These are phyloP conservation scores for Vespertilio murinus DNA, from an alignment of 2,797 vertebrate species.

Conservation along the genomic window DNA sequence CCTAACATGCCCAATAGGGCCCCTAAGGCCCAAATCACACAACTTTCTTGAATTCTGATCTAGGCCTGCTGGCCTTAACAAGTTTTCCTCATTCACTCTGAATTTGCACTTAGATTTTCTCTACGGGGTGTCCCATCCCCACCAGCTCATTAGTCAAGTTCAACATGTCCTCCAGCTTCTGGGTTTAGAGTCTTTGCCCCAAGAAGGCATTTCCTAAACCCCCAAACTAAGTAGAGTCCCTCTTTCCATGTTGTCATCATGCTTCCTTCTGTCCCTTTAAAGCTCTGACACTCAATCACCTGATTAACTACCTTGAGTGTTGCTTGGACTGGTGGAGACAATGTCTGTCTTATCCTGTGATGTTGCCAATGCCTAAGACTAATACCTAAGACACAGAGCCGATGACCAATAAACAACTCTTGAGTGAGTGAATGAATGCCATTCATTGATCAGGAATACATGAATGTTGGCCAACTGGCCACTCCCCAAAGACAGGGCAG, in stretches of 20 bases:
- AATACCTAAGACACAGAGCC: not conserved
- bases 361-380: not conserved
- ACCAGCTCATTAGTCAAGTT: fast-evolving
- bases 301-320: too few relatives aligned
- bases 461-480: not conserved
- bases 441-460: fast-evolving
- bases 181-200: not conserved
- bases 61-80: fast-evolving
- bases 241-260: not conserved
- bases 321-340: not conserved
- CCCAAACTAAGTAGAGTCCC: fast-evolving
- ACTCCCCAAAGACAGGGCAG: fast-evolving
- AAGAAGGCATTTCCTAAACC: not conserved
- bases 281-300: not conserved
- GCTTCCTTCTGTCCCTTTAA: fast-evolving
- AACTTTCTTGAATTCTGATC: not conserved
- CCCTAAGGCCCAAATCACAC: fast-evolving
- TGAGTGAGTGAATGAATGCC: not conserved
- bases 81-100: not conserved
- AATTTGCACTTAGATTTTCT: not conserved
- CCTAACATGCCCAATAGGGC: fast-evolving
- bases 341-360: not conserved
- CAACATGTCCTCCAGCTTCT: not conserved
- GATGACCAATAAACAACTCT: not conserved
- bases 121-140: not conserved